Conservation (phyloP, 2,797 vertebrate species). For the Liparis tanakae region DNA sequence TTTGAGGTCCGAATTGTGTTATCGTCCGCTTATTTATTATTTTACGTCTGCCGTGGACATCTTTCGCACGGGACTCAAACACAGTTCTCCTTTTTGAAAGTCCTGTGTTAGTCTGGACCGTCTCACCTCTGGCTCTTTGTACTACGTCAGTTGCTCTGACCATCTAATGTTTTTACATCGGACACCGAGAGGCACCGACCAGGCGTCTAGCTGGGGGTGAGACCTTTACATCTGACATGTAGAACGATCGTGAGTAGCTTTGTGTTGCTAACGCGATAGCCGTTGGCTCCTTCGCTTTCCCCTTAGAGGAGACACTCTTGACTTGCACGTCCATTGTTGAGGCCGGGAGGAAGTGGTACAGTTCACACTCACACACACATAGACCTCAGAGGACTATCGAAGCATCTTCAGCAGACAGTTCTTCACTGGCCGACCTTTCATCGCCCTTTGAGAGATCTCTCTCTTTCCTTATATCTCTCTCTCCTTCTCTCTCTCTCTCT, state of each 20-base stretch:
- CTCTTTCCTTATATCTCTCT: not conserved
- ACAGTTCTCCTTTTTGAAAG: not conserved
- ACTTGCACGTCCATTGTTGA: constrained; percentile 28
- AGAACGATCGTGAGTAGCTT: not conserved
- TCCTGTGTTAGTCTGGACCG: not conserved
- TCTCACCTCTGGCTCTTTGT: not conserved
- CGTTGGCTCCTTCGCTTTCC: not conserved
- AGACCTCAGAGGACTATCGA: constrained; percentile 21
- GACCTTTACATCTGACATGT: not conserved
- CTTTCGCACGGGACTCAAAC: not conserved
- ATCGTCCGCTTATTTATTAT: too few relatives aligned
- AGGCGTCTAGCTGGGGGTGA: not conserved
- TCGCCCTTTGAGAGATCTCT: constrained; percentile 40
- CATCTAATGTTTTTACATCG: not conserved
- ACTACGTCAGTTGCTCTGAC: not conserved
- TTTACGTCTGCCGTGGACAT: too few relatives aligned
- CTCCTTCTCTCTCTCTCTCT: not conserved
- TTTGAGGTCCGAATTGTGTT: constrained; percentile 18
- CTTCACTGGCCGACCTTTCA: constrained; percentile 39
- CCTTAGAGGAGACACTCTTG: constrained; percentile 17
- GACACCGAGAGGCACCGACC: not conserved
- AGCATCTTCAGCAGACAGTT: constrained; percentile 29
- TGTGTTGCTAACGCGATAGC: not conserved
- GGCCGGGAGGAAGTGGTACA: constrained; percentile 1
- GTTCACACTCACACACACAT: constrained; percentile 8